These are phyloP conservation scores for Scelioninae gen. 1 DNA, from an alignment of 2,888 invertebrate genomes.

Conservation along the genomic window DNA sequence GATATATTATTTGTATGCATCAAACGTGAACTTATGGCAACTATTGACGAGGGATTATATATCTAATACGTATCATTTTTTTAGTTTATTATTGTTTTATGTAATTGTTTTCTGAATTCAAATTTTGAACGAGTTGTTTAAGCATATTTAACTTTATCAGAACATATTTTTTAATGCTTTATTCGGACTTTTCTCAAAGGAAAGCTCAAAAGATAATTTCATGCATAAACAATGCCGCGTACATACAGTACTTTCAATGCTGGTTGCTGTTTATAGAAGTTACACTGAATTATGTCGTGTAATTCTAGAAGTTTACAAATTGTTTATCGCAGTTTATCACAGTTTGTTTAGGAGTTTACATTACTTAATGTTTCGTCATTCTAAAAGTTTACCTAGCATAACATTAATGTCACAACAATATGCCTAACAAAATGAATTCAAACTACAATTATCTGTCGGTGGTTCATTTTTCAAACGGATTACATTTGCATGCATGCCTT, in stretches of 20 bases:
- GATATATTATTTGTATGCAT: constrained; percentile 15
- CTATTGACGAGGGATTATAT: no score
- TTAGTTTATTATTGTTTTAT: no score
- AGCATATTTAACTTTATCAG: background rate
- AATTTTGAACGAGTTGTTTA: no score
- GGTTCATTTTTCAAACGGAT: background rate
- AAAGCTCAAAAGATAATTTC: constrained; percentile 10
- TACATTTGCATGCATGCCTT: background rate
- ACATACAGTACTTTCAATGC: constrained; percentile 7
- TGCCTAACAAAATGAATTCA: constrained; percentile 15
- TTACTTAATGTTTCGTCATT: constrained; percentile 36
- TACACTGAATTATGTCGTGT: constrained; percentile 35
- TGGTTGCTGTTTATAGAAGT: constrained; percentile 29
- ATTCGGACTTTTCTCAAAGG: no score
- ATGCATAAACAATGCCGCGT: background rate
- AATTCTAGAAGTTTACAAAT: constrained; percentile 37
- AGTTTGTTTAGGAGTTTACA: constrained; percentile 32
- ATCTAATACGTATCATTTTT: no score
- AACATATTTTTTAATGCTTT: no score
- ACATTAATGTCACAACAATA: constrained; percentile 19
- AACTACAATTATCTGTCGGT: constrained; percentile 9
- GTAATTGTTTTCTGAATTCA: no score
- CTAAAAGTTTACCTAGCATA: constrained; percentile 8
- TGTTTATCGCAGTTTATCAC: constrained; percentile 37
- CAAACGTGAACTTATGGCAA: constrained; percentile 24